A percentile compares a stretch with the other conserved stretches of the same genome.
phyloP scores from a whole-genome alignment of 2,797 vertebrate genomes.

The Aulostomus chinensis region DNA sequence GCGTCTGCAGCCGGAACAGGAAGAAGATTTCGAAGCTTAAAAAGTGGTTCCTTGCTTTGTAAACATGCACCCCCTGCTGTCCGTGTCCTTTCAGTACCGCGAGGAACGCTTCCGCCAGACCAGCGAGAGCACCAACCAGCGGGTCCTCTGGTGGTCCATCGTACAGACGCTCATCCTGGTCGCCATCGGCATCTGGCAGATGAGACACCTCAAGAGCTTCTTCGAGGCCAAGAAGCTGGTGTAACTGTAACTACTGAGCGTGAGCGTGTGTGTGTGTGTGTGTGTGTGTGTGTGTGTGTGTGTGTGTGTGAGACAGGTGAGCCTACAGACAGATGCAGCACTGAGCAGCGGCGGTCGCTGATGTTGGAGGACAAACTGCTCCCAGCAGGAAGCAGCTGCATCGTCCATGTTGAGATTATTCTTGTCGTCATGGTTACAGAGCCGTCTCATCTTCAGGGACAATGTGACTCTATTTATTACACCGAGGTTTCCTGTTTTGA shows the following conservation, averaged over 20 bases:
- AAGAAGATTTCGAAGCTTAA: no score
- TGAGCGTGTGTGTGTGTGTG: constrained; percentile 16
- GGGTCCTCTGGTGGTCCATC: constrained; percentile 95
- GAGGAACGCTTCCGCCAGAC: constrained; percentile 94
- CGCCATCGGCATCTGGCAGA: constrained; percentile 93
- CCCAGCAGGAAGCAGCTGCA: constrained; percentile 24
- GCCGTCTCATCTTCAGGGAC: no score
- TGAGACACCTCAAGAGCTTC: constrained; percentile 95
- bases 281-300: constrained; percentile 20
- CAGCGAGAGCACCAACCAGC: constrained; percentile 93
- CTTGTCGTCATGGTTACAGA: background rate
- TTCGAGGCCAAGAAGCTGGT: constrained; percentile 96
- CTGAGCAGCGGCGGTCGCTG: constrained; percentile 18
- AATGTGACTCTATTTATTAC: no score
- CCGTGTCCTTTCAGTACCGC: constrained; percentile 80
- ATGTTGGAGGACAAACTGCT: background rate
- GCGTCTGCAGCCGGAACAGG: no score
- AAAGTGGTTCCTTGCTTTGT: background rate
- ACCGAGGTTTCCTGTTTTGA: no score
- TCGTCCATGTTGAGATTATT: background rate
- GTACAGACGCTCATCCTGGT: constrained; percentile 93
- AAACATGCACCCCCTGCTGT: background rate
- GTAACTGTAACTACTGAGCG: no score
- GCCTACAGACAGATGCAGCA: constrained; percentile 67
- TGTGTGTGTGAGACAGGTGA: constrained; percentile 8